phyloP scores from a whole-genome alignment of 2,888 invertebrate species.

The Chrysotoxum bicinctum region DNA sequence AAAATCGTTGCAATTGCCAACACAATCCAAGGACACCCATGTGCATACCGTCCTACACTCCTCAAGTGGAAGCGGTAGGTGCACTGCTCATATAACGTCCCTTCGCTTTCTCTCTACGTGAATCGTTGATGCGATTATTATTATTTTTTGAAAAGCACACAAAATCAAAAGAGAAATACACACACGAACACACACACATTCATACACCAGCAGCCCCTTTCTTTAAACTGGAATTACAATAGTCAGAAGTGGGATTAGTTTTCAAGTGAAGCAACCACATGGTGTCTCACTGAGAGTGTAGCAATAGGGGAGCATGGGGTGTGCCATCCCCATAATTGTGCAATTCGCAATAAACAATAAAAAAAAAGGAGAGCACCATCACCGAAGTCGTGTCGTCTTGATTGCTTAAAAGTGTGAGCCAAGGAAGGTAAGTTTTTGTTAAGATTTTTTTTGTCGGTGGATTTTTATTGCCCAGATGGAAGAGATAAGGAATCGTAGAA shows the following conservation, averaged over 20 bases:
- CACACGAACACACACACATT: background rate
- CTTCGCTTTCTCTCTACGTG: constrained; percentile 14
- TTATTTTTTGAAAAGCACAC: constrained; percentile 19
- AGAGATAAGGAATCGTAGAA: constrained; percentile 26
- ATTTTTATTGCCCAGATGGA: constrained; percentile 40
- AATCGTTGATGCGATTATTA: constrained; percentile 61
- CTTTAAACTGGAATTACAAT: background rate
- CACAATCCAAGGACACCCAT: constrained; percentile 36
- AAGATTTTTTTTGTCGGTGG: background rate
- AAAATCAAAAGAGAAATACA: constrained; percentile 35
- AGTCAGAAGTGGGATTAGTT: constrained; percentile 49
- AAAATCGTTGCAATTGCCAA: constrained; percentile 66
- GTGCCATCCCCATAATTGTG: constrained; percentile 29
- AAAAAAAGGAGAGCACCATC: constrained; percentile 31
- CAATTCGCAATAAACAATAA: constrained; percentile 67
- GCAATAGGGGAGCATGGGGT: background rate
- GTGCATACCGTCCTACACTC: background rate
- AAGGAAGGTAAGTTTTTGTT: constrained; percentile 18
- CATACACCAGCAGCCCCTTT: background rate
- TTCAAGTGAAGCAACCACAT: constrained; percentile 55
- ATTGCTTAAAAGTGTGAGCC: background rate
- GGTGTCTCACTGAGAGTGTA: constrained; percentile 16
- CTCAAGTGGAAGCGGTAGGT: constrained; percentile 16
- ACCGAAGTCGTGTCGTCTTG: constrained; percentile 17
- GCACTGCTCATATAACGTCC: constrained; percentile 3